Conservation (phyloP, 1,140 invertebrate species). For the Saxidomus purpurata region DNA sequence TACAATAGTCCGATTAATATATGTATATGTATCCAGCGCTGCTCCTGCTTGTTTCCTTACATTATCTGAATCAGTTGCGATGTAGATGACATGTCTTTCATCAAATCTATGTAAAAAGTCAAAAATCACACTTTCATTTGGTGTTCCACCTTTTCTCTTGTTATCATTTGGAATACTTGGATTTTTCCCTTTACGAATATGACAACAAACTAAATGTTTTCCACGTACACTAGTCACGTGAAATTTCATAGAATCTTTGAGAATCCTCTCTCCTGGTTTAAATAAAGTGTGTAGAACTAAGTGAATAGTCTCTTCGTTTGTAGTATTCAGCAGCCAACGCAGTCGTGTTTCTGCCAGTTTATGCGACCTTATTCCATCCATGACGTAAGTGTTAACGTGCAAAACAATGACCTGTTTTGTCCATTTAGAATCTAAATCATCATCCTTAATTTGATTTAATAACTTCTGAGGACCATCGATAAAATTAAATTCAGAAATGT, state of each 20-base stretch:
- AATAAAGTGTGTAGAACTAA: not conserved
- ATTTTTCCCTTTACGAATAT: too few relatives aligned
- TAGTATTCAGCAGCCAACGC: not conserved
- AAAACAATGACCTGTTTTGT: not conserved
- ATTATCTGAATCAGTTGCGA: too few relatives aligned
- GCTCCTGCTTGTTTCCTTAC: not conserved
- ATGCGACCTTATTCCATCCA: not conserved
- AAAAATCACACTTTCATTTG: too few relatives aligned
- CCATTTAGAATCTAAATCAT: not conserved
- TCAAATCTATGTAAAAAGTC: too few relatives aligned
- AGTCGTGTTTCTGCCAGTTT: not conserved
- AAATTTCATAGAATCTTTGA: not conserved
- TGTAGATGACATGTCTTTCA: too few relatives aligned
- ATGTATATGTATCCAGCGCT: not conserved
- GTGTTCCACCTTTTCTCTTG: not conserved
- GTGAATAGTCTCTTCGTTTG: too few relatives aligned
- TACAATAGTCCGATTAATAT: not conserved
- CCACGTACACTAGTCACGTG: not conserved
- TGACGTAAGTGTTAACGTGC: not conserved
- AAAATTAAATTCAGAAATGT: not conserved
- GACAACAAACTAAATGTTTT: too few relatives aligned
- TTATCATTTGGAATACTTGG: not conserved
- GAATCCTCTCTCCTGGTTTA: not conserved
- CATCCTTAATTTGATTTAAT: not conserved
- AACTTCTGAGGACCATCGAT: not conserved